Percentiles rank a stretch among this genome's conserved stretches.
These are phyloP conservation scores for Cossypha niveicapilla DNA, from an alignment of 2,797 vertebrate species.

Conservation along the genomic window DNA sequence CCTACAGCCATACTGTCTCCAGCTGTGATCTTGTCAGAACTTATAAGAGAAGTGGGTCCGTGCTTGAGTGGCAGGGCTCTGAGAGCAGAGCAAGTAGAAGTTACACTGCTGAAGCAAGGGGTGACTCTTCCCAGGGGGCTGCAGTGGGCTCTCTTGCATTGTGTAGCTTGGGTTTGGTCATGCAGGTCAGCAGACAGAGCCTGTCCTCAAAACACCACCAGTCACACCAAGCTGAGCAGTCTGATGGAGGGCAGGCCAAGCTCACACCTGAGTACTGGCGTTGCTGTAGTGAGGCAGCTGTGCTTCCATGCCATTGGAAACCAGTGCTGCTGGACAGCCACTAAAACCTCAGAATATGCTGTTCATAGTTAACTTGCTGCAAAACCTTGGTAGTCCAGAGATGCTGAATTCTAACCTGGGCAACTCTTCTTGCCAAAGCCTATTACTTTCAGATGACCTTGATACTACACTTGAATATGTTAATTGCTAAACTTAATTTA, in stretches of 20 bases:
- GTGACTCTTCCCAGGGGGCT: neutral
- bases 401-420: neutral
- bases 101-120: neutral
- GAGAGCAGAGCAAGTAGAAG: neutral
- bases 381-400: neutral
- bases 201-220: neutral
- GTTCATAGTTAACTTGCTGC: neutral
- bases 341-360: neutral
- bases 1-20: neutral
- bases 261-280: neutral
- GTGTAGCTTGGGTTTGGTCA: neutral
- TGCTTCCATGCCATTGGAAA: neutral
- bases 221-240: neutral
- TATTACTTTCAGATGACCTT: conserved; percentile 13
- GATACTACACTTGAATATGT: neutral
- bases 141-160: neutral
- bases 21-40: neutral
- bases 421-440: neutral
- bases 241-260: too few species aligned
- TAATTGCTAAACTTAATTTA: neutral
- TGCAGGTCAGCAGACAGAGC: neutral
- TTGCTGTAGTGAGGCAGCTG: neutral
- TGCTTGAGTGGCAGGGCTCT: neutral
- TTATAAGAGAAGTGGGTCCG: neutral
- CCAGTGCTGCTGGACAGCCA: neutral